Evolutionary conservation across 2,113 vertebrate species (phyloP).

Genomic region (Dasyurus viverrinus): DNA sequence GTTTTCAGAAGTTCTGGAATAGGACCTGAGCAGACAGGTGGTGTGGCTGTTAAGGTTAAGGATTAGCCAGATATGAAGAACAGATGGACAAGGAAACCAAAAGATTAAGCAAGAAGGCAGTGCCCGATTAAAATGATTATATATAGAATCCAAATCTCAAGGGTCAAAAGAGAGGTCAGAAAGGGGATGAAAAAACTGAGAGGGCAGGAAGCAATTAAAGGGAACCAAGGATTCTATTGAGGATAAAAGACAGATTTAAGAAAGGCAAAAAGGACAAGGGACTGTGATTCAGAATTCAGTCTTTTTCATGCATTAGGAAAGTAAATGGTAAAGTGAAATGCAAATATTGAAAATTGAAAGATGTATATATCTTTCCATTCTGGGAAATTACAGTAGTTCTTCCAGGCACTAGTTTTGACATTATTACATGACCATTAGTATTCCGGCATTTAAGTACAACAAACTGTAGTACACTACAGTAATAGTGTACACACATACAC

Average conservation of each 20-base stretch:
- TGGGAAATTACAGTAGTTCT: conserved; percentile 10
- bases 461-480: no score
- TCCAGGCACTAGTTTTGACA: conserved; percentile 22
- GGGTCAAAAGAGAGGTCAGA: not conserved
- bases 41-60: not conserved
- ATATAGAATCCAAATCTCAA: not conserved
- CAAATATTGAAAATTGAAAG: not conserved
- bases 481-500: no score
- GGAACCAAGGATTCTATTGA: not conserved
- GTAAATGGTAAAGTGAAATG: not conserved
- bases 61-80: not conserved
- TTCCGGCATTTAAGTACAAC: conserved; percentile 30
- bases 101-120: not conserved
- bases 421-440: conserved; percentile 25
- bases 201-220: not conserved
- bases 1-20: not conserved
- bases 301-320: not conserved
- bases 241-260: not conserved
- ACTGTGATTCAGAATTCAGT: not conserved
- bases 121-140: not conserved
- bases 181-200: not conserved
- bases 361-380: not conserved
- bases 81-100: not conserved
- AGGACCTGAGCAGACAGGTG: not conserved
- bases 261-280: not conserved